A percentile compares a stretch with the other conserved stretches of the same genome.
Evolutionary conservation across 2,888 invertebrate species (phyloP).

Genomic region (Machimus rusticus): DNA sequence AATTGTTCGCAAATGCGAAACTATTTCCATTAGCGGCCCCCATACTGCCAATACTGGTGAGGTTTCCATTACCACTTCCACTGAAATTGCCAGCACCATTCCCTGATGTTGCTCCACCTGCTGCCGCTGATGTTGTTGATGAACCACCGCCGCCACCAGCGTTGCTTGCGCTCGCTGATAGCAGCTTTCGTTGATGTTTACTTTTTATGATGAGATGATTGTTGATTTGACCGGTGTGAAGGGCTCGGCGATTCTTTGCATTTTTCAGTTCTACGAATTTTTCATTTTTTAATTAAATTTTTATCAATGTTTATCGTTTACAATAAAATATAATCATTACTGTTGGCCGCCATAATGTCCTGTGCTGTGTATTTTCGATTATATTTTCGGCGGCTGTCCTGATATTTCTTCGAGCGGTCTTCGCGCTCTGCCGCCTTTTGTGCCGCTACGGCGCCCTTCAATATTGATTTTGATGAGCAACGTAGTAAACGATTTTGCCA

Average conservation of each 20-base stretch:
- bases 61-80: slow-evolving; percentile 13
- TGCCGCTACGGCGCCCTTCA: slow-evolving; percentile 66
- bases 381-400: slow-evolving; percentile 47
- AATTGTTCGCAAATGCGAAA: slow-evolving; percentile 48
- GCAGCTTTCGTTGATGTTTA: slow-evolving; percentile 44
- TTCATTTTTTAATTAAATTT: slow-evolving; percentile 58
- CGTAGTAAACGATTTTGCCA: slow-evolving; percentile 72
- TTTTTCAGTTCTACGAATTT: slow-evolving; percentile 48
- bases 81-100: slow-evolving; percentile 44
- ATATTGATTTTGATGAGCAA: slow-evolving; percentile 58
- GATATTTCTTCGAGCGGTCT: slow-evolving; percentile 47
- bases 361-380: slow-evolving; percentile 47
- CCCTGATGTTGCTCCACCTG: background rate
- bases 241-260: slow-evolving; percentile 48
- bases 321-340: slow-evolving; percentile 59
- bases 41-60: slow-evolving; percentile 44
- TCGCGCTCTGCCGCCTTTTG: slow-evolving; percentile 60
- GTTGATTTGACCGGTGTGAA: slow-evolving; percentile 57
- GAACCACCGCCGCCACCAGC: slow-evolving; percentile 16
- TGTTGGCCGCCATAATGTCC: slow-evolving; percentile 57
- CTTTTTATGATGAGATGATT: slow-evolving; percentile 49
- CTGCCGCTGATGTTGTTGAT: slow-evolving; percentile 44
- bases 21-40: slow-evolving; percentile 44
- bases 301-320: slow-evolving; percentile 63
- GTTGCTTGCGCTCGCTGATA: slow-evolving; percentile 50